phyloP scores from a whole-genome alignment of 2,888 invertebrate genomes.

The Aphidoletes aphidimyza region DNA sequence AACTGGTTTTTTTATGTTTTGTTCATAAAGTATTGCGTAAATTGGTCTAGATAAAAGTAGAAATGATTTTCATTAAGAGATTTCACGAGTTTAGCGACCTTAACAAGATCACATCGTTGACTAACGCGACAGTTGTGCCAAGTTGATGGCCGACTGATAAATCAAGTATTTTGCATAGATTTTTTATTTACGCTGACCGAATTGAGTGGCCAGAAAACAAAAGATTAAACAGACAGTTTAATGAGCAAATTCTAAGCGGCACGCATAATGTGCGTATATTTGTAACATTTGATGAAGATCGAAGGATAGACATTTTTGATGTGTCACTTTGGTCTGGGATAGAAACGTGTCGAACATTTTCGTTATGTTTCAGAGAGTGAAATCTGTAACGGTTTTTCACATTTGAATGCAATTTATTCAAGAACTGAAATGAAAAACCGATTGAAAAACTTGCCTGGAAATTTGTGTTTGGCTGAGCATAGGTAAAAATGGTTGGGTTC shows the following conservation, averaged over 20 bases:
- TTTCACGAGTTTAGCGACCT: background rate
- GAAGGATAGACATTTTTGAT: background rate
- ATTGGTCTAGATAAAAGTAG: background rate
- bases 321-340: background rate
- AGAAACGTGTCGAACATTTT: background rate
- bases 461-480: background rate
- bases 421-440: background rate
- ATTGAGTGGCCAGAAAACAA: background rate
- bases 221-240: background rate
- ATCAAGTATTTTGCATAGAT: background rate
- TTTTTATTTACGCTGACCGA: background rate
- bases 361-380: background rate
- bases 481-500: background rate
- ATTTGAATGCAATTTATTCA: background rate
- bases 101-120: background rate
- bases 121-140: background rate
- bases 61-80: background rate
- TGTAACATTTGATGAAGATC: no score
- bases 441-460: background rate
- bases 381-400: slow-evolving; percentile 38
- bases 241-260: no score
- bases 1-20: background rate
- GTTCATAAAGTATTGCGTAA: background rate
- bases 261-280: no score
- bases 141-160: background rate